Evolutionary conservation across 37 sponge, comb jelly and placozoan genomes (phyloP).

Genomic region (Beroe forskalii): DNA sequence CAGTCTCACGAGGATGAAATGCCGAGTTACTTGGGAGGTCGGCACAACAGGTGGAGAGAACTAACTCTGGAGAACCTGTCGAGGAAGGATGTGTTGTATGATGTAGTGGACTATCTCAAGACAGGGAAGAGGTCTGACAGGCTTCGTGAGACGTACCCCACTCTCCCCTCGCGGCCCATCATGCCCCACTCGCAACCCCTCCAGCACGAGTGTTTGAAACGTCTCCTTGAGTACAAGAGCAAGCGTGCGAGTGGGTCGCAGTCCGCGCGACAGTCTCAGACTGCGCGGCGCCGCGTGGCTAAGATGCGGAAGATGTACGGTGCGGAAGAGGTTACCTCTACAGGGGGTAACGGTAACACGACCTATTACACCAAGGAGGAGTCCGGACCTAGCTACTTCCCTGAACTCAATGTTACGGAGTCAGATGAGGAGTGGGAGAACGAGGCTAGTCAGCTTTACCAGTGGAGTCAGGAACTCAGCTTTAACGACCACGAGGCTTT

Average conservation of each 20-base stretch:
- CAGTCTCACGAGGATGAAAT: slow-evolving; percentile 80
- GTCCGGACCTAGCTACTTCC: slow-evolving; percentile 57
- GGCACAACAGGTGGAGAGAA: slow-evolving; percentile 88
- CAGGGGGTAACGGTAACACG: slow-evolving; percentile 9
- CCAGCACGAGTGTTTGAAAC: slow-evolving; percentile 40
- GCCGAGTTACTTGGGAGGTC: slow-evolving; percentile 88
- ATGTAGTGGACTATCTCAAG: slow-evolving; percentile 23
- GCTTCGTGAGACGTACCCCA: not conserved
- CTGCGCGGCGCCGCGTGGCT: slow-evolving; percentile 72
- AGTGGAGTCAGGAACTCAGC: slow-evolving; percentile 83
- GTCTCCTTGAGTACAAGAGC: slow-evolving; percentile 6
- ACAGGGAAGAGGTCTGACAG: slow-evolving; percentile 48
- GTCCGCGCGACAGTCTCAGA: slow-evolving; percentile 70
- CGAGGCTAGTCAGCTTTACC: slow-evolving; percentile 72
- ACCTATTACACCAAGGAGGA: slow-evolving; percentile 64
- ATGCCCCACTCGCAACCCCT: slow-evolving; percentile 2
- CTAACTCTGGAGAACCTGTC: slow-evolving; percentile 70
- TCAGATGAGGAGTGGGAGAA: slow-evolving; percentile 68
- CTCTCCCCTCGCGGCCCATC: not conserved
- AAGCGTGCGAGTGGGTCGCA: not conserved
- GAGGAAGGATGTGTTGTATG: slow-evolving; percentile 40
- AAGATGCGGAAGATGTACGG: slow-evolving; percentile 73
- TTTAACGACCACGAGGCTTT: slow-evolving; percentile 66
- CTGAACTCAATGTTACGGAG: slow-evolving; percentile 40
- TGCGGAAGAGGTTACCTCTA: slow-evolving; percentile 53